Evolutionary conservation across 1,140 invertebrate species (phyloP).

Genomic region (Pectinophora gossypiella): DNA sequence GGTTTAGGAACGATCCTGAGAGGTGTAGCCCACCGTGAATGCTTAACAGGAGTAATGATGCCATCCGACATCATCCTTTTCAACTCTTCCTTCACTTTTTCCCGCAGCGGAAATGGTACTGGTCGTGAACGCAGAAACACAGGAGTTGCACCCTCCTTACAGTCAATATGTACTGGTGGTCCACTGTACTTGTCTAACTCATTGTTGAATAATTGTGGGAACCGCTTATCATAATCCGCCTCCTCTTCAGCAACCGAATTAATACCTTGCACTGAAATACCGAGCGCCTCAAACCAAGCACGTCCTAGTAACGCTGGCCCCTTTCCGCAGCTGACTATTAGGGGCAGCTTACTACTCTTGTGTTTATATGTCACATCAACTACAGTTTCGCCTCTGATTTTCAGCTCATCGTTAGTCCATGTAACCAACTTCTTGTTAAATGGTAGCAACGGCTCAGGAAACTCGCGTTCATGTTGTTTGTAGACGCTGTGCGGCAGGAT

Average conservation of each 20-base stretch:
- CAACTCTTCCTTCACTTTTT: slow-evolving; percentile 21
- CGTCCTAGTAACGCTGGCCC: slow-evolving; percentile 16
- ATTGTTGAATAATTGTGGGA: slow-evolving; percentile 16
- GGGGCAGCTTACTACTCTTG: slow-evolving; percentile 17
- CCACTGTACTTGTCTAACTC: slow-evolving; percentile 19
- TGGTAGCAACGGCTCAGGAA: slow-evolving; percentile 11
- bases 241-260: slow-evolving; percentile 7
- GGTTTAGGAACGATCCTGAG: slow-evolving; percentile 20
- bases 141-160: slow-evolving; percentile 9
- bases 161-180: slow-evolving; percentile 16
- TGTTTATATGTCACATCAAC: slow-evolving; percentile 10
- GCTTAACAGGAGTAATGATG: slow-evolving; percentile 19
- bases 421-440: slow-evolving; percentile 17
- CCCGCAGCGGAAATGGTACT: slow-evolving; percentile 17
- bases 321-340: slow-evolving; percentile 16
- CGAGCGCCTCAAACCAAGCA: slow-evolving; percentile 17
- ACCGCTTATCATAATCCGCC: slow-evolving; percentile 4
- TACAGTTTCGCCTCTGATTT: slow-evolving; percentile 12
- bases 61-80: slow-evolving; percentile 8
- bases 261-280: slow-evolving; percentile 11
- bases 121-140: slow-evolving; percentile 18
- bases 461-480: slow-evolving; percentile 8
- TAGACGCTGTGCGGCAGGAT: slow-evolving; percentile 19
- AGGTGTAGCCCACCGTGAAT: slow-evolving; percentile 27
- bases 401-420: slow-evolving; percentile 17